These are phyloP conservation scores for Onthophagus taurus DNA, from an alignment of 1,140 invertebrate species.

Conservation along the genomic window DNA sequence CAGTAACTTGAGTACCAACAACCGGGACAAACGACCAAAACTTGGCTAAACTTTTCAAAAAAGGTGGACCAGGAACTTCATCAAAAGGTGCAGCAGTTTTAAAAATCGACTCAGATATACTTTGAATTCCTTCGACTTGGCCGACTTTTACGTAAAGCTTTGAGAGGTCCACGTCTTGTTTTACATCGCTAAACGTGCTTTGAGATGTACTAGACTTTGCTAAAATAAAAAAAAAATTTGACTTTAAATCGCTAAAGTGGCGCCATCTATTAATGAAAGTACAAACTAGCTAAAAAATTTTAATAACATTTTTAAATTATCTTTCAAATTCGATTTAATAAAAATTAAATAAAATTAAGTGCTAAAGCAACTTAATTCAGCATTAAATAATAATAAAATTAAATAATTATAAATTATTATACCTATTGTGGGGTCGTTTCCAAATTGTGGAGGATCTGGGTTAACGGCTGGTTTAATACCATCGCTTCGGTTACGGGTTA, in stretches of 20 bases:
- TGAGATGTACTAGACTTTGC: neutral
- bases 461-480: constrained; percentile 6
- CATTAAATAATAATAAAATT: too few species aligned
- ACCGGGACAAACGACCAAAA: constrained; percentile 50
- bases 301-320: too few species aligned
- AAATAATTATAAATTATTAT: too few species aligned
- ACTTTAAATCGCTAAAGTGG: too few species aligned
- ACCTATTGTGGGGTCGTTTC: too few species aligned
- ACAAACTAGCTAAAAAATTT: too few species aligned
- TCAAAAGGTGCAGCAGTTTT: constrained; percentile 38
- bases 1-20: constrained; percentile 51
- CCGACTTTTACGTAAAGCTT: constrained; percentile 11
- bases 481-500: constrained; percentile 3
- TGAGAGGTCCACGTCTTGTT: neutral
- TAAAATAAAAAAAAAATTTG: neutral
- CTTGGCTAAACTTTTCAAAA: constrained; percentile 45
- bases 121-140: constrained; percentile 10
- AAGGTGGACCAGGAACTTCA: constrained; percentile 50
- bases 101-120: neutral
- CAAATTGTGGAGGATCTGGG: neutral
- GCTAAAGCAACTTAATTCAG: too few species aligned
- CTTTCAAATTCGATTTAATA: too few species aligned
- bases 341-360: too few species aligned
- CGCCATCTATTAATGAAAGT: too few species aligned
- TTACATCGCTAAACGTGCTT: too few species aligned